A percentile compares a stretch with the other conserved stretches of the same genome.
Conservation (phyloP, 2,113 vertebrate genomes). For the Acrocephalus kingi region DNA sequence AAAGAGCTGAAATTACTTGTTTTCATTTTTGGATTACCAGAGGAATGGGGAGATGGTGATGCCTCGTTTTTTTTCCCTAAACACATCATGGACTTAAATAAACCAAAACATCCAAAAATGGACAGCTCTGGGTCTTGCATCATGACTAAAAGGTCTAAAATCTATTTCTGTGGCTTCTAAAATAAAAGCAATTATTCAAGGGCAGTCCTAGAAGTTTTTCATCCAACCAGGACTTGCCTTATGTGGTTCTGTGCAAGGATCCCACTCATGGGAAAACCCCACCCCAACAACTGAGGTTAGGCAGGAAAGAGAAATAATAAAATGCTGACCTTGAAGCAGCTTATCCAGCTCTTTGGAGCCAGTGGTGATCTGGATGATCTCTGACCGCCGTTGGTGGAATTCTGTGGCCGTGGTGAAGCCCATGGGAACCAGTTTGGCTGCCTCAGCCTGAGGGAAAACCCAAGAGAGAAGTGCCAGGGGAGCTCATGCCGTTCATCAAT, state of each 20-base stretch:
- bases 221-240: not conserved
- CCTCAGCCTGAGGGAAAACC: slow-evolving; percentile 80
- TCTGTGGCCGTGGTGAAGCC: slow-evolving; percentile 97
- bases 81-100: accelerated
- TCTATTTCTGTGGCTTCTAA: not conserved
- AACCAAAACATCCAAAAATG: not conserved
- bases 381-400: slow-evolving; percentile 94
- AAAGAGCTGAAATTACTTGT: not conserved
- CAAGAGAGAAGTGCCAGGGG: not conserved
- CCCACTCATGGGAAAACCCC: not conserved
- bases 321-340: slow-evolving; percentile 84
- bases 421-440: slow-evolving; percentile 95
- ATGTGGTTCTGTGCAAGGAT: accelerated
- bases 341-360: slow-evolving; percentile 98
- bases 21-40: not conserved
- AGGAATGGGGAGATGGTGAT: not conserved
- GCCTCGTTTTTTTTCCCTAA: not conserved
- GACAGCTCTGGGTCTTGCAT: not conserved
- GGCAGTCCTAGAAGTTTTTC: not conserved
- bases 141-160: not conserved
- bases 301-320: not conserved
- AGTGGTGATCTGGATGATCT: slow-evolving; percentile 98
- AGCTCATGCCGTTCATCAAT: accelerated
- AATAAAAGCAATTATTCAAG: not conserved
- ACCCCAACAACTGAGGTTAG: not conserved